Conservation (phyloP, 2,888 invertebrate species). For the Andrena bicolor region DNA sequence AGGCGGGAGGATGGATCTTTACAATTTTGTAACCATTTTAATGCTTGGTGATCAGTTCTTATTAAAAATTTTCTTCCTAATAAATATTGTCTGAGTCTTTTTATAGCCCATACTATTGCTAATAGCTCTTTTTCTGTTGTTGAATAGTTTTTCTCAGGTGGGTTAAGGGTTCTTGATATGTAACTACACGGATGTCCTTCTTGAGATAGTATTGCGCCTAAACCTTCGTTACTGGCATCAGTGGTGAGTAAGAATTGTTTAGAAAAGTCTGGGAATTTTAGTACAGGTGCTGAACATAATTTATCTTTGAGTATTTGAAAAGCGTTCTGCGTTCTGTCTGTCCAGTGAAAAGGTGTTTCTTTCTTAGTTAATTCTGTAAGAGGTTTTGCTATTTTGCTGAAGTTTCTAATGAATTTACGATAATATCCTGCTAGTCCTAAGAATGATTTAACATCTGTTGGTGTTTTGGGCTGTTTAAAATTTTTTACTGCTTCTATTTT, state of each 20-base stretch:
- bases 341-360: not conserved
- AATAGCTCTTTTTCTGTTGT: conserved; percentile 11
- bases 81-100: conserved; percentile 1
- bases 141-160: not conserved
- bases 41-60: not conserved
- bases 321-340: not conserved
- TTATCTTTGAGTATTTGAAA: not conserved
- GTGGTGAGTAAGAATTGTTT: not conserved
- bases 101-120: conserved; percentile 12
- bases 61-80: conserved; percentile 4
- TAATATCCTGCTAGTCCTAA: not conserved
- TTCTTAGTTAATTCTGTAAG: conserved; percentile 11
- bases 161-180: not conserved
- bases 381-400: conserved; percentile 6
- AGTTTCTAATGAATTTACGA: conserved; percentile 12
- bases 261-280: not conserved
- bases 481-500: conserved; percentile 13
- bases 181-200: conserved; percentile 10
- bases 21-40: conserved; percentile 1
- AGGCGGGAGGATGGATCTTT: not conserved
- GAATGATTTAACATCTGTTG: conserved; percentile 13
- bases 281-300: not conserved
- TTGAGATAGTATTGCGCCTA: conserved; percentile 18
- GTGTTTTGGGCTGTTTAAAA: not conserved
- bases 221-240: not conserved